Percentiles rank a stretch among this genome's conserved stretches.
These are phyloP conservation scores for Distichodus sexfasciatus DNA, from an alignment of 2,797 vertebrate genomes.

Conservation along the genomic window DNA sequence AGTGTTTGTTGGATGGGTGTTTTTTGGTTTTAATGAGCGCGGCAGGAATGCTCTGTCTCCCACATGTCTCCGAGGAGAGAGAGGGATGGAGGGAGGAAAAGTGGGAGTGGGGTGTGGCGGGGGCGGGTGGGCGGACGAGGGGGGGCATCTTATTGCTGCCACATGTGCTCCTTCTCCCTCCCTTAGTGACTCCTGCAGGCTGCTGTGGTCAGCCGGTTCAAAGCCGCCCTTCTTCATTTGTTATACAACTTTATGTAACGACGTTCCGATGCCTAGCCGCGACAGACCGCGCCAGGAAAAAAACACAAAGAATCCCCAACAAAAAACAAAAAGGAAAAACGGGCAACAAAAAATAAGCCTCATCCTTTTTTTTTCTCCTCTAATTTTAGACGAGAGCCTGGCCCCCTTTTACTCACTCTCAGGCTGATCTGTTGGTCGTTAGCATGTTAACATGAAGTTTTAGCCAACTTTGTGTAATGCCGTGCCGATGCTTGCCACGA, in stretches of 20 bases:
- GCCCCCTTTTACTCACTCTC: too few species aligned
- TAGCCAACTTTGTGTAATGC: too few species aligned
- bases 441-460: too few species aligned
- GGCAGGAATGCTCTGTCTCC: slow-evolving; percentile 78
- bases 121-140: too few species aligned
- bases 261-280: slow-evolving; percentile 63
- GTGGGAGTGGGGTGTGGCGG: too few species aligned
- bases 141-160: slow-evolving; percentile 79
- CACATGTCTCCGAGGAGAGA: slow-evolving; percentile 69
- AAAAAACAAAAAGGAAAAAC: slow-evolving; percentile 45
- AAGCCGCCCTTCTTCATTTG: slow-evolving; percentile 77
- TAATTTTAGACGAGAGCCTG: slow-evolving; percentile 50
- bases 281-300: too few species aligned
- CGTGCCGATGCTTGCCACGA: too few species aligned
- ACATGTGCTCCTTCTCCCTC: slow-evolving; percentile 69
- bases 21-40: slow-evolving; percentile 74
- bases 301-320: too few species aligned
- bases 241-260: slow-evolving; percentile 80
- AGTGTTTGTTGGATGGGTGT: slow-evolving; percentile 73
- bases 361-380: slow-evolving; percentile 47
- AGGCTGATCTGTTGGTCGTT: too few species aligned
- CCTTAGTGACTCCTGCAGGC: slow-evolving; percentile 72
- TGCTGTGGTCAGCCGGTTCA: slow-evolving; percentile 80
- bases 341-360: slow-evolving; percentile 60
- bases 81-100: too few species aligned